Evolutionary conservation across 1,140 invertebrate species (phyloP).

Genomic region (Limonius californicus): DNA sequence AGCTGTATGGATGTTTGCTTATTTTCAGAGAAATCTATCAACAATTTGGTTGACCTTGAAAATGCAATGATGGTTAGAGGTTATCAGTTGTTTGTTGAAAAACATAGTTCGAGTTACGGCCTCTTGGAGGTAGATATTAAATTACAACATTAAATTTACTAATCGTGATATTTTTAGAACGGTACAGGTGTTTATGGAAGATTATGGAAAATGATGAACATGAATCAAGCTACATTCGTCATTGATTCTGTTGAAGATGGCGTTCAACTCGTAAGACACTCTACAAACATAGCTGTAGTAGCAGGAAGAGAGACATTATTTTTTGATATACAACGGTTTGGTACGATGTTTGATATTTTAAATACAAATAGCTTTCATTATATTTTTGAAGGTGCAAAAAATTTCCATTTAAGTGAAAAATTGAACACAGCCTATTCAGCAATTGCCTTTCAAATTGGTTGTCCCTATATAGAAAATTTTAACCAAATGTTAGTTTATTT

Average conservation of each 20-base stretch:
- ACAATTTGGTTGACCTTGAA: conserved; percentile 57
- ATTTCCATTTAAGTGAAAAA: conserved; percentile 70
- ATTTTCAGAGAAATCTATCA: conserved; percentile 57
- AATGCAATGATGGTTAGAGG: conserved; percentile 57
- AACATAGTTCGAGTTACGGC: conserved; percentile 62
- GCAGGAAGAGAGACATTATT: conserved; percentile 66
- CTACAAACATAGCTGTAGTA: conserved; percentile 55
- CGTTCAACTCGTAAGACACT: conserved; percentile 56
- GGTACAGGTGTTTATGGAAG: conserved; percentile 67
- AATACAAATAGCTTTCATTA: too few species aligned
- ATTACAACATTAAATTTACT: background rate
- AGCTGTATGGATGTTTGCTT: too few species aligned
- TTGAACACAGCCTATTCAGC: conserved; percentile 68
- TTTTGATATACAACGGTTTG: conserved; percentile 66
- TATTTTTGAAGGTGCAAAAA: conserved; percentile 53
- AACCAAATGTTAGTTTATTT: conserved; percentile 64
- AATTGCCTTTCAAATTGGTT: conserved; percentile 67
- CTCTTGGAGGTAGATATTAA: conserved; percentile 56
- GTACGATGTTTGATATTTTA: conserved; percentile 46
- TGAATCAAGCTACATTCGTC: conserved; percentile 46
- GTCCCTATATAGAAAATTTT: conserved; percentile 64
- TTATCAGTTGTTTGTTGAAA: conserved; percentile 62
- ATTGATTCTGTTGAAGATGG: conserved; percentile 63
- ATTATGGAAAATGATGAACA: conserved; percentile 62
- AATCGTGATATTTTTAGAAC: conserved; percentile 50